Evolutionary conservation across 2,888 invertebrate species (phyloP), one percentile per base, ranked within the genome.

Genomic region (Dicycla oo): DNA sequence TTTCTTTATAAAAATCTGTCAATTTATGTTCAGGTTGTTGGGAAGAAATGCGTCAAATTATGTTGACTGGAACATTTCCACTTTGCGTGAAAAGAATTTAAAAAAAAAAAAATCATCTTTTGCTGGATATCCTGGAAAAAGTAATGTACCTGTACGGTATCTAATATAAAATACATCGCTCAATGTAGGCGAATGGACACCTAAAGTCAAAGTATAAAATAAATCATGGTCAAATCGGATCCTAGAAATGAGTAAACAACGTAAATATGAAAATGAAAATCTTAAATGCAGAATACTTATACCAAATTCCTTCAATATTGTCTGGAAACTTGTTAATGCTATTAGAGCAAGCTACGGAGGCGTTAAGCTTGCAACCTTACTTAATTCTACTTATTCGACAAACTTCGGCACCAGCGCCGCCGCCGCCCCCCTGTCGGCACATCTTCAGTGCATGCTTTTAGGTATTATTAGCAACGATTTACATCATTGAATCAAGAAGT

Each of bases 291-390:
- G 51, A 73, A 63, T 56, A 62, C 30, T 30, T 62, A 67, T 58
- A 63, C 70, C 69, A 79, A 82, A 91, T 91, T 91, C 88, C 89
- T 88, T 91, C 93, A 95, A 94, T 93, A 94, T 93, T 94, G 95
- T 95, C 94, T 95, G 94, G 93, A 94, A 95, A 95, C 94, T 95
- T 95, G 91, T 91, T 95, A 95, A 95, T 95, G 92, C 95, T 95
- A 94, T 95, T 95, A 95, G 91, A 88, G 90, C 88, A 91, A 91
- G 91, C 92, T 87, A 89, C 83, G 89, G 91, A 93, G 94, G 95
- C 94, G 95, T 93, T 94, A 94, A 95, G 94, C 93, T 82, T 90
- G 91, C 92, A 93, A 93, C 93, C 93, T 93, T 94, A 94, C 94
- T 94, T 95, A 94, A 94, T 92, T 93, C 94, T 94, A 94, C 95